These are phyloP conservation scores for Matsumyia berberina DNA, from an alignment of 2,888 invertebrate genomes.

Conservation along the genomic window DNA sequence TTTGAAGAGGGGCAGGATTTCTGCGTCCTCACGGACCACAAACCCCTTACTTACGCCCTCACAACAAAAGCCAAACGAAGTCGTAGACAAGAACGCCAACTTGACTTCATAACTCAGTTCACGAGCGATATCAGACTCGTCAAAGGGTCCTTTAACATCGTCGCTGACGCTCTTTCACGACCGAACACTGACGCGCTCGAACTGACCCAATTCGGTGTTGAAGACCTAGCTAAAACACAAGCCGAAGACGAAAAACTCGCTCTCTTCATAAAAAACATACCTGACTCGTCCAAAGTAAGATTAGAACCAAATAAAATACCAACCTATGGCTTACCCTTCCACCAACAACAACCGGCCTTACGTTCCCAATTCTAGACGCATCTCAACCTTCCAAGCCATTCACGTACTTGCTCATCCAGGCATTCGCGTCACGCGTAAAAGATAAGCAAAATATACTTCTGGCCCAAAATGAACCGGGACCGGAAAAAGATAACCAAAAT, in stretches of 20 bases:
- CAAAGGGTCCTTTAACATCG: constrained; percentile 21
- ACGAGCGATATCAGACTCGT: constrained; percentile 30
- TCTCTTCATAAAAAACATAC: not conserved
- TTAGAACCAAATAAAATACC: not conserved
- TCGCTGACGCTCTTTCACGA: constrained; percentile 19
- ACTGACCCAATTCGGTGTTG: not conserved
- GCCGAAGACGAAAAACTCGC: constrained; percentile 12
- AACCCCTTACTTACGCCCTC: constrained; percentile 80
- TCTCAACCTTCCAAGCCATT: no score
- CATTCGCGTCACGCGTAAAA: not conserved
- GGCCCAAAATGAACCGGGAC: not conserved
- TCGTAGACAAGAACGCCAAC: constrained; percentile 80
- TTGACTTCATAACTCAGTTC: constrained; percentile 78
- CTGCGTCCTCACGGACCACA: constrained; percentile 77
- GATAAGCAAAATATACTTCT: not conserved
- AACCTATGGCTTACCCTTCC: not conserved
- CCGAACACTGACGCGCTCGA: constrained; percentile 38
- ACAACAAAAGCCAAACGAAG: constrained; percentile 77
- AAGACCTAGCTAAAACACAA: constrained; percentile 24
- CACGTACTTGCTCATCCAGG: no score
- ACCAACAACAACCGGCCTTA: constrained; percentile 15
- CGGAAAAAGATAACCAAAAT: no score
- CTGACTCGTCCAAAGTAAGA: constrained; percentile 3
- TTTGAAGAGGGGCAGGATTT: constrained; percentile 81
- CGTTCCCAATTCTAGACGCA: not conserved